Evolutionary conservation across 2,113 vertebrate species (phyloP), one percentile per base, ranked within the genome.

Genomic region (Ictalurus punctatus): DNA sequence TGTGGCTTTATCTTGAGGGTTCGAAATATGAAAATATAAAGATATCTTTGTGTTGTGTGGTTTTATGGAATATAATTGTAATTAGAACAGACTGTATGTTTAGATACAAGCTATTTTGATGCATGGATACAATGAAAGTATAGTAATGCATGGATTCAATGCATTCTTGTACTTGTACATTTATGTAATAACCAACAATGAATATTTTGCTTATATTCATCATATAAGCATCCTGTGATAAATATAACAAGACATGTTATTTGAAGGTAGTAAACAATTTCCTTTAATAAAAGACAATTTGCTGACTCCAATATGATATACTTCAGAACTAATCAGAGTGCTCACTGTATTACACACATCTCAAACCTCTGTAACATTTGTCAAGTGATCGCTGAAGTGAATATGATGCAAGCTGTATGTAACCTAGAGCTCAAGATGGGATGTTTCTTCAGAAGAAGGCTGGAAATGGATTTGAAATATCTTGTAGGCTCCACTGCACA

Each of bases 331-430:
- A 40, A 67, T 61, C 76, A 67, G 40, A 21, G 37, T 37, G 58
- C 44, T 48, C 17, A 44, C 61, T 69, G 59, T 21, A 34, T 37
- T 63, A 56, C n/a, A 80, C 58, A 87, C 40, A 37, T 30, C 14
- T 69, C 30, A 87, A 40, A 69, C 12, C 78, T 87, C 21, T 65
- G 40, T 21, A 87, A 87, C 44, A 52, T 71, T 87, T 87, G 78
- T 69, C 21, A 13, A 82, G 63, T 58, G 54, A 82, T 73, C 19
- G 3, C 67, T 63, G 14, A 84, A 76, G 34, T 84, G 27, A 88
- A 83, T 23, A 83, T 83, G 81, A 88, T 88, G 81, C 81, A 88
- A 88, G 87, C 81, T 71, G 40, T 84, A 34, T 4, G 65, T 83
- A 88, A 74, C 34, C 65, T 73, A 67, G 54, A 19, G 27, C 61